Base-by-base conservation (phyloP, 1,140 invertebrate species). In the Eupeodes corollae region DNA sequence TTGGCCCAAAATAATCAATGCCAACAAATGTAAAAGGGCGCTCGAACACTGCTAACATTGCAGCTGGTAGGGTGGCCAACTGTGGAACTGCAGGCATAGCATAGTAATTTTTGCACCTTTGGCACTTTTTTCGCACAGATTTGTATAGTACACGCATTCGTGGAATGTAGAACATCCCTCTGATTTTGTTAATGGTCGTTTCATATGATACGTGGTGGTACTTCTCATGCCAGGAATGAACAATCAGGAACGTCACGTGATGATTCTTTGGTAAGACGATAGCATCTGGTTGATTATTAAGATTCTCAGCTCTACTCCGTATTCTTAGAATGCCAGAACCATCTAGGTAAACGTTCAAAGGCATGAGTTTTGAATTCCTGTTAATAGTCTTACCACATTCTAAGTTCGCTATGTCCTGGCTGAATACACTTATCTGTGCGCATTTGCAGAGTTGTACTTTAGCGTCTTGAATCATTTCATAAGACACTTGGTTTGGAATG, bases 221-320 rank as follows among this genome's bases (percentile, higher is more conserved):
- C 31, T 35, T 38, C 3, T 63, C 16, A 39, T 63, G 58, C 14
- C 42, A 41, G 30, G 57, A 39, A 3, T 52, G 54, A 16, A 58
- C 62, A 9, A 52, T 47, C 48, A 68, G 65, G 46, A 58, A 63
- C 11, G 56, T 69, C 16, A 54, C 67, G 47, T 55, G 56, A 50
- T 69, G 61, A 33, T 35, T 18, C 18, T 16, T 19, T 15, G 46
- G 39, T 33, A n/a, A 9, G 15, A 10, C 15, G 35, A 8, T 18
- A n/a, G n/a, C n/a, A n/a, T n/a, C n/a, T n/a, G n/a, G n/a, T n/a
- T n/a, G n/a, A 14, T 8, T 12, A 21, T 19, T 13, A 3, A 38
- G 19, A 40, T 40, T 39, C 19, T 35, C 12, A 6, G 37, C 37
- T 19, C 44, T 46, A 38, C 30, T 30, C 39, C 39, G 3, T 3